Percentiles rank a stretch among this genome's conserved stretches.
Conservation (phyloP, 2,113 vertebrate genomes). For the Hiodon alosoides region DNA sequence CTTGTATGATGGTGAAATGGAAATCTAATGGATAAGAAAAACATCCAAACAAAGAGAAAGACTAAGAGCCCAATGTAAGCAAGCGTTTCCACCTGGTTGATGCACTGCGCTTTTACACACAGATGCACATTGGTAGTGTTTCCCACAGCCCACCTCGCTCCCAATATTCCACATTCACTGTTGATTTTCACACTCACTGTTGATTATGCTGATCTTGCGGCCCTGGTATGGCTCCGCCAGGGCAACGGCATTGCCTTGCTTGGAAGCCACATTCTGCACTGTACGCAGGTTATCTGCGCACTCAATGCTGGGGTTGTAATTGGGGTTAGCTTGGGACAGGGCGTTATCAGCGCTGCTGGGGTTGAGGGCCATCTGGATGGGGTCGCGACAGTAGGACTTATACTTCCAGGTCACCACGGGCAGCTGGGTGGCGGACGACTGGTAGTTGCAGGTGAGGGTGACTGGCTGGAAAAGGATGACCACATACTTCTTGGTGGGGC, state of each 20-base stretch:
- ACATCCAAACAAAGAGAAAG: not conserved
- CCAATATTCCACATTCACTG: constrained; percentile 51
- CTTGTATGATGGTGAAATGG: not conserved
- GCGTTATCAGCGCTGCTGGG: constrained; percentile 66
- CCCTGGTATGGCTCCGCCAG: constrained; percentile 70
- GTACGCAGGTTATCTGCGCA: constrained; percentile 73
- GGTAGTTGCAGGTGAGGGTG: constrained; percentile 70
- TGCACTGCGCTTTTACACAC: too few species aligned
- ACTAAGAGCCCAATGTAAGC: not conserved
- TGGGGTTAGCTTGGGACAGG: constrained; percentile 69
- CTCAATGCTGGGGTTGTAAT: constrained; percentile 77
- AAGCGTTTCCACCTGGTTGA: too few species aligned
- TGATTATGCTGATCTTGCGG: constrained; percentile 71
- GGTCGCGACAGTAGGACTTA: constrained; percentile 80
- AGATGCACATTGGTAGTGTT: too few species aligned
- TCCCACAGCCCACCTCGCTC: not conserved
- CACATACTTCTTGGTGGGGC: constrained; percentile 56
- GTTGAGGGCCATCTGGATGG: constrained; percentile 73
- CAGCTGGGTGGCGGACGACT: constrained; percentile 37
- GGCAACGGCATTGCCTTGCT: constrained; percentile 62
- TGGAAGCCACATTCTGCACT: constrained; percentile 74
- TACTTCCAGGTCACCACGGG: constrained; percentile 78
- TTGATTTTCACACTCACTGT: constrained; percentile 59
- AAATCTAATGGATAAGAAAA: not conserved
- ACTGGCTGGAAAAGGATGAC: constrained; percentile 83